Conservation (phyloP, 2,797 vertebrate species). For the Melanotaenia boesemani region DNA sequence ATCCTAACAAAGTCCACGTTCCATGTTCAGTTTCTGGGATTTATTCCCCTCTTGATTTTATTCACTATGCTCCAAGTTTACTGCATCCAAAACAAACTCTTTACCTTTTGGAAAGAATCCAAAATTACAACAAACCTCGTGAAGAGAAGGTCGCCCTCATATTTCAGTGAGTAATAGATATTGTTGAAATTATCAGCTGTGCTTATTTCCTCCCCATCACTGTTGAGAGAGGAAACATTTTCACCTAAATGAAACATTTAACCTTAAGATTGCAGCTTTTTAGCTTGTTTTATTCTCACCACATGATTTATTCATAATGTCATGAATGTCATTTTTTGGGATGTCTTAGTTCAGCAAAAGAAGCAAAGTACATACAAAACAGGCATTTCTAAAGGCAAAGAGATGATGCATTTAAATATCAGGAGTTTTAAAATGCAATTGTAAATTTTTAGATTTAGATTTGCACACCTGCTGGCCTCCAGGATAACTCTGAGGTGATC, state of each 20-base stretch:
- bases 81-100: not conserved
- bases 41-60: slow-evolving; percentile 10
- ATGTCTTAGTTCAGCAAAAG: not conserved
- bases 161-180: slow-evolving; percentile 90
- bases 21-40: not conserved
- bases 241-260: slow-evolving; percentile 7
- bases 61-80: slow-evolving; percentile 14
- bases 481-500: slow-evolving; percentile 87
- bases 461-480: slow-evolving; percentile 84
- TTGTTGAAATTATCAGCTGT: slow-evolving; percentile 88
- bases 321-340: not conserved
- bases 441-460: not conserved
- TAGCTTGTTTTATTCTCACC: not conserved
- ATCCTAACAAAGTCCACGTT: slow-evolving; percentile 7
- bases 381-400: not conserved
- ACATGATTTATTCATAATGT: not conserved
- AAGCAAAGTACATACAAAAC: not conserved
- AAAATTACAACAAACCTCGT: slow-evolving; percentile 86
- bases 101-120: not conserved
- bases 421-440: not conserved
- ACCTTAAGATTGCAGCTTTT: not conserved
- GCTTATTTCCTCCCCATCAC: slow-evolving; percentile 92
- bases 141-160: slow-evolving; percentile 95
- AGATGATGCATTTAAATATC: rapidly evolving
- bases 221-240: slow-evolving; percentile 69